Conservation (phyloP, 2,888 invertebrate genomes). For the Rapana venosa region DNA sequence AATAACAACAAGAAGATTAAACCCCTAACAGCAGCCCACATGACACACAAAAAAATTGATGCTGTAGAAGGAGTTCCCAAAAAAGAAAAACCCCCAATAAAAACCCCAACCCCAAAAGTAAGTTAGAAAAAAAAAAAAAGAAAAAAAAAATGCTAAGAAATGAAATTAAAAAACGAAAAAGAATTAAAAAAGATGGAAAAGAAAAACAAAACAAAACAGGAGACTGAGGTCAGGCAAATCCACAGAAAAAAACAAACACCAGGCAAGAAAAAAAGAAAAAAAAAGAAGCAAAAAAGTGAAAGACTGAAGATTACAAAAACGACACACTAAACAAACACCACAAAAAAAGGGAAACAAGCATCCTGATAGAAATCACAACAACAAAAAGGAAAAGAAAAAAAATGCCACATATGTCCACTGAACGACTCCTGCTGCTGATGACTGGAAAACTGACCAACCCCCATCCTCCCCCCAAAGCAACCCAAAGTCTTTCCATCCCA, state of each 20-base stretch:
- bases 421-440: no score
- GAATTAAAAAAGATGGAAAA: background rate
- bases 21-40: background rate
- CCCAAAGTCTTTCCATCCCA: no score
- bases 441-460: no score
- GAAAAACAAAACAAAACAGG: background rate
- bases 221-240: background rate
- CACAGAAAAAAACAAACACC: background rate
- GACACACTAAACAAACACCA: background rate
- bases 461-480: no score
- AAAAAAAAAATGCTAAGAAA: background rate
- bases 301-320: background rate
- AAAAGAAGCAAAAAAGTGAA: background rate
- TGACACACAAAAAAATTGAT: background rate
- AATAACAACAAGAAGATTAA: background rate
- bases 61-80: no score
- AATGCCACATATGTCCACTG: no score
- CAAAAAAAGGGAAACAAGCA: background rate
- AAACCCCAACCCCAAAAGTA: no score
- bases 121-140: background rate
- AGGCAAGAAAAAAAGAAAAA: background rate
- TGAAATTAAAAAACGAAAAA: background rate
- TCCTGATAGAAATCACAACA: background rate
- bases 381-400: no score
- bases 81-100: no score